Conservation (phyloP, 1,140 invertebrate species). For the Carposina sasakii region DNA sequence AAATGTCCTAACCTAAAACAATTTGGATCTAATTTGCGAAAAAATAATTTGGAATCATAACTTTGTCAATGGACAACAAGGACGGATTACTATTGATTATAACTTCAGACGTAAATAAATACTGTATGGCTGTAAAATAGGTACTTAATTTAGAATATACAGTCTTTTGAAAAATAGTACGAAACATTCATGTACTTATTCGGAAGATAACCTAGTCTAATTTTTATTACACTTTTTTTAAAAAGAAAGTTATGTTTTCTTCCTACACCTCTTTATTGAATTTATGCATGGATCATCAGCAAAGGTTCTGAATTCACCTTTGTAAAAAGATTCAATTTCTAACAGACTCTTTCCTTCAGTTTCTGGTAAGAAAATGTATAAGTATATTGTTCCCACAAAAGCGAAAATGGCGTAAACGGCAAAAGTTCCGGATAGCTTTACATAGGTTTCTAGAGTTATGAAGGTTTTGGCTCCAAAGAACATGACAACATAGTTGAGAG, state of each 20-base stretch:
- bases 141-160: not conserved
- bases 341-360: conserved; percentile 84
- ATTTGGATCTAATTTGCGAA: not conserved
- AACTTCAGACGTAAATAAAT: too few species aligned
- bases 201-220: too few species aligned
- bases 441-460: conserved; percentile 60
- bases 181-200: too few species aligned
- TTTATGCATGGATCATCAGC: conserved; percentile 60
- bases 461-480: conserved; percentile 79
- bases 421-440: conserved; percentile 75
- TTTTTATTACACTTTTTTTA: too few species aligned
- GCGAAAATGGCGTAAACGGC: conserved; percentile 76
- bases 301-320: conserved; percentile 63
- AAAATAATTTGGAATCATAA: not conserved
- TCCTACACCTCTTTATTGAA: conserved; percentile 38
- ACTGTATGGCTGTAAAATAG: not conserved
- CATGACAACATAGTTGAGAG: conserved; percentile 74
- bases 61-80: too few species aligned
- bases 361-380: conserved; percentile 83
- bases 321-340: conserved; percentile 79
- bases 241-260: not conserved
- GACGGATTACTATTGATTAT: too few species aligned
- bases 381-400: conserved; percentile 73
- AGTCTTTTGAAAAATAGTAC: too few species aligned
- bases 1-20: too few species aligned